Conservation (phyloP, 2,113 vertebrate species). For the Aspidoscelis tigris region DNA sequence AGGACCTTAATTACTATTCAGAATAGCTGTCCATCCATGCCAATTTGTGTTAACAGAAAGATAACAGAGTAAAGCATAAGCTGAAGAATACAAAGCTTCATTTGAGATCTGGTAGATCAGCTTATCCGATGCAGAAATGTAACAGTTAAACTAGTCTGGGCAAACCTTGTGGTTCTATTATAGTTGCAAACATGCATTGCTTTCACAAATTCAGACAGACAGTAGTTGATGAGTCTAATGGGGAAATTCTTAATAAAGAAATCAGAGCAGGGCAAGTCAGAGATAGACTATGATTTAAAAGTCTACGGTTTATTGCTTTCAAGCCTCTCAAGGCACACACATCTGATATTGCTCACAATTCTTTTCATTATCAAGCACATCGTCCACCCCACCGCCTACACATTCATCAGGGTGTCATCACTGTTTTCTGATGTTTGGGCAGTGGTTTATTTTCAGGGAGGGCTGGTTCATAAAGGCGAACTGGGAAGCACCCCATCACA, state of each 20-base stretch:
- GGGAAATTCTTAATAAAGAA: fast-evolving
- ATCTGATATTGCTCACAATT: background rate
- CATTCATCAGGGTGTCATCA: background rate
- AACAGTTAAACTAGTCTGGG: fast-evolving
- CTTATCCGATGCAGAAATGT: background rate
- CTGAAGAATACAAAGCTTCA: fast-evolving
- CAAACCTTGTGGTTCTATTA: fast-evolving
- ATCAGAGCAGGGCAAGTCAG: background rate
- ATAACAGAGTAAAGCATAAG: fast-evolving
- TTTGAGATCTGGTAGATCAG: fast-evolving
- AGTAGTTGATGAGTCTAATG: fast-evolving
- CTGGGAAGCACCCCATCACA: too few species aligned
- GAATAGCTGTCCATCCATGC: background rate
- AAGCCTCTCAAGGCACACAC: background rate
- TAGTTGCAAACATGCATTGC: background rate
- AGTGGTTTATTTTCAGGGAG: background rate
- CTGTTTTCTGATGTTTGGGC: background rate
- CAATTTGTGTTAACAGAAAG: background rate
- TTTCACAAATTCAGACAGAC: background rate
- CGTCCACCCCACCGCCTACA: too few species aligned
- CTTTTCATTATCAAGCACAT: background rate
- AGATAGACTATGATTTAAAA: background rate
- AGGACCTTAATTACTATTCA: background rate
- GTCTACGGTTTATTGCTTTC: background rate
- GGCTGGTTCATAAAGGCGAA: background rate